Percentiles rank a stretch among this genome's conserved stretches.
Evolutionary conservation across 2,113 vertebrate species (phyloP).

Genomic region (Mastomys coucha): DNA sequence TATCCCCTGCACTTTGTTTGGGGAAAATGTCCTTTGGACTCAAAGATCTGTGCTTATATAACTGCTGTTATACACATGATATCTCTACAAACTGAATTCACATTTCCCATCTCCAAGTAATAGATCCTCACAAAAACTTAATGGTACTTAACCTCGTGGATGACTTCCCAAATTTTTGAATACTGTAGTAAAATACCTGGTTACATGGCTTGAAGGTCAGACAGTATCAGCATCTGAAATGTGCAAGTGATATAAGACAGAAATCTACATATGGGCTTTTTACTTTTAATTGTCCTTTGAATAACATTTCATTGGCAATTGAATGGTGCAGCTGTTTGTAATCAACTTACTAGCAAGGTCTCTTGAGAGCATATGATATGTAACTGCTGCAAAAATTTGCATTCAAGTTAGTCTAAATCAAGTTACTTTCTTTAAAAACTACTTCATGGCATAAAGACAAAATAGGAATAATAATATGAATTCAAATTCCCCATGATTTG

Average conservation of each 20-base stretch:
- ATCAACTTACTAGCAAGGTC: conserved; percentile 60
- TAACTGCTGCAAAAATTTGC: conserved; percentile 65
- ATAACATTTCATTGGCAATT: conserved; percentile 74
- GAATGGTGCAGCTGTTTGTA: conserved; percentile 76
- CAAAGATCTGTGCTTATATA: conserved; percentile 67
- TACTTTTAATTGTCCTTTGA: conserved; percentile 60
- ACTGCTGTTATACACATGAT: conserved; percentile 39
- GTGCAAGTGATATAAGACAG: not conserved
- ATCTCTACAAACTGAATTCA: conserved; percentile 56
- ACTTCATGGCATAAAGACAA: conserved; percentile 54
- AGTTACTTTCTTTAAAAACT: conserved; percentile 66
- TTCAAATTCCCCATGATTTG: conserved; percentile 31
- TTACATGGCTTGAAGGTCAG: conserved; percentile 76
- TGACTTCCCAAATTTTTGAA: conserved; percentile 61
- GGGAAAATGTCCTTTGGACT: conserved; percentile 73
- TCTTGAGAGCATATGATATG: conserved; percentile 64
- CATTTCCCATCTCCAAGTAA: not conserved
- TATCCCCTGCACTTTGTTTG: conserved; percentile 72
- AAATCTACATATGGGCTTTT: conserved; percentile 37
- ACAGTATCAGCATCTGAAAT: conserved; percentile 52
- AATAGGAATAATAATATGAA: conserved; percentile 60
- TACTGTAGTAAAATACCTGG: conserved; percentile 72
- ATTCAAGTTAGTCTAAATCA: conserved; percentile 60
- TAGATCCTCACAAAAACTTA: conserved; percentile 60
- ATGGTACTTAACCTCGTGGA: conserved; percentile 67